phyloP scores from a whole-genome alignment of 2,888 invertebrate species.

The Dolichopus griseipennis region DNA sequence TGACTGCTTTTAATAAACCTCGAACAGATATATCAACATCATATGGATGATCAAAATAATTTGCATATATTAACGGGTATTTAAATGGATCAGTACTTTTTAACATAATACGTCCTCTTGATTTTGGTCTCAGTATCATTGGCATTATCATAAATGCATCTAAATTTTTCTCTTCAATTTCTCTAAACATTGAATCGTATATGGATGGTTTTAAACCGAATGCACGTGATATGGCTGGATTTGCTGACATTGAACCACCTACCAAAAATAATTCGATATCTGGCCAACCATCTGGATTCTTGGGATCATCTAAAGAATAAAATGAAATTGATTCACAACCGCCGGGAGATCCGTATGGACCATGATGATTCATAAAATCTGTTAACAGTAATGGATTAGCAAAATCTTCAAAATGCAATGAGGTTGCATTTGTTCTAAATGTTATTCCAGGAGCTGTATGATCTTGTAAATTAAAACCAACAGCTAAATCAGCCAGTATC shows the following conservation, averaged over 20 bases:
- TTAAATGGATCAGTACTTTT: constrained; percentile 54
- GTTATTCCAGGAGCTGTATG: constrained; percentile 60
- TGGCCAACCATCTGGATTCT: constrained; percentile 48
- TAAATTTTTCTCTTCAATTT: constrained; percentile 33
- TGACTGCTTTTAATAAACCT: constrained; percentile 49
- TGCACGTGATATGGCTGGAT: constrained; percentile 39
- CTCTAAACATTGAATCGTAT: constrained; percentile 43
- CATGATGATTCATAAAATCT: constrained; percentile 36
- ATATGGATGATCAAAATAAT: constrained; percentile 55
- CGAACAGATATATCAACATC: constrained; percentile 56
- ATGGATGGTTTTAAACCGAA: constrained; percentile 45
- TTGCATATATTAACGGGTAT: constrained; percentile 58
- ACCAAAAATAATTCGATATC: constrained; percentile 63
- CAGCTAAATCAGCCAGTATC: constrained; percentile 52
- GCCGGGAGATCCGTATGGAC: constrained; percentile 48
- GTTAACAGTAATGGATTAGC: constrained; percentile 33
- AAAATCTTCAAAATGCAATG: constrained; percentile 38
- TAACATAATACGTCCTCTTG: constrained; percentile 58
- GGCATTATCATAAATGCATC: constrained; percentile 53
- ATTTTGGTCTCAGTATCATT: constrained; percentile 58
- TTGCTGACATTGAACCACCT: constrained; percentile 46
- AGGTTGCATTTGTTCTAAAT: constrained; percentile 48
- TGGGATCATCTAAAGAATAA: constrained; percentile 50
- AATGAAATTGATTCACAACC: constrained; percentile 57
- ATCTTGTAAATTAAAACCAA: constrained; percentile 57